A percentile compares a stretch with the other conserved stretches of the same genome.
These are phyloP conservation scores for Semnornis frantzii DNA, from an alignment of 2,113 vertebrate genomes.

Conservation along the genomic window DNA sequence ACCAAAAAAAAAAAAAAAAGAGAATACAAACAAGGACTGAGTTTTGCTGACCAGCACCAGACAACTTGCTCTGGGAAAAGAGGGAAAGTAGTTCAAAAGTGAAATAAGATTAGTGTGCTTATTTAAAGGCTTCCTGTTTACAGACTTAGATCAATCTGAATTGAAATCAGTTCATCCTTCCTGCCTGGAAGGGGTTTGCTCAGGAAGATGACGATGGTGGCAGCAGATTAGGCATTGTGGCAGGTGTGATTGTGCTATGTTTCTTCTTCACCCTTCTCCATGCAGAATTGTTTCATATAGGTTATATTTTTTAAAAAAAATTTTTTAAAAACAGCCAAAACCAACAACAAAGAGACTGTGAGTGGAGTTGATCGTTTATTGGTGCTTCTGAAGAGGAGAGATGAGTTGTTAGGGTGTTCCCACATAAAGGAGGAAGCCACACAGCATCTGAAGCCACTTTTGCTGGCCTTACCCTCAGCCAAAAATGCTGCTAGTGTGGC, in stretches of 20 bases:
- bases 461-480: rapidly evolving
- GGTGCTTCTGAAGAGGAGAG: not conserved
- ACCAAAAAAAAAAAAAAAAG: not conserved
- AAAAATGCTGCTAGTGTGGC: rapidly evolving
- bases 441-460: rapidly evolving
- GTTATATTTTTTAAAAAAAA: not conserved
- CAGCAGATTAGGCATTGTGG: not conserved
- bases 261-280: not conserved
- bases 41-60: slow-evolving; percentile 49
- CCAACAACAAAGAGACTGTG: not conserved
- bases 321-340: too few relatives aligned
- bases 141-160: slow-evolving; percentile 50
- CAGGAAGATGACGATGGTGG: rapidly evolving
- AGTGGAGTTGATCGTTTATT: not conserved
- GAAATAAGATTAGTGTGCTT: slow-evolving; percentile 59
- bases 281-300: not conserved
- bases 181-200: not conserved
- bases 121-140: slow-evolving; percentile 62
- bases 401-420: not conserved
- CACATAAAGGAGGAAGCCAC: not conserved
- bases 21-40: not conserved
- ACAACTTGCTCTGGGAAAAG: not conserved
- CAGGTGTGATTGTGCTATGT: not conserved
- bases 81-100: slow-evolving; percentile 6
- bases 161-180: slow-evolving; percentile 36